phyloP scores from a whole-genome alignment of 2,888 invertebrate genomes.

The Orthosia cruda region DNA sequence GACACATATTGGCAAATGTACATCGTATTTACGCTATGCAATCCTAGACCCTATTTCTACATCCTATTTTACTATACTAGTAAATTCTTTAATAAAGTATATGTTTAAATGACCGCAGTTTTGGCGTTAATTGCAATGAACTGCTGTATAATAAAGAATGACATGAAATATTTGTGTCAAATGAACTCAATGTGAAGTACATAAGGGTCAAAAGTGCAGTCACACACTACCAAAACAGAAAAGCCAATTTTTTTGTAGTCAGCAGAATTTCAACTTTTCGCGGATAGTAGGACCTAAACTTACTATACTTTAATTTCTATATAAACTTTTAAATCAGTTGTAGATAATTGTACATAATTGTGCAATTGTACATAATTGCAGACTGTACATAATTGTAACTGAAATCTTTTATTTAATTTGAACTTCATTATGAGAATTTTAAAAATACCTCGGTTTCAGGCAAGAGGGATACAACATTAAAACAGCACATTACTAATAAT shows the following conservation, averaged over 20 bases:
- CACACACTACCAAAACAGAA: no score
- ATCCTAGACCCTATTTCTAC: background rate
- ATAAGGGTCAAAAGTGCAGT: no score
- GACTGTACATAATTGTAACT: background rate
- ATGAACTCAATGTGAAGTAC: no score
- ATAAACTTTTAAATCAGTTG: no score
- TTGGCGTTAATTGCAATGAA: background rate
- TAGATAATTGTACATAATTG: no score
- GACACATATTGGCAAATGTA: background rate
- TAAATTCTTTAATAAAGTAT: background rate
- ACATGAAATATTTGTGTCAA: background rate
- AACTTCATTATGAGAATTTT: constrained; percentile 21
- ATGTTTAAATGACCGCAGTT: no score
- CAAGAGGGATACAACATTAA: constrained; percentile 15
- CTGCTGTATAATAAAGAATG: background rate
- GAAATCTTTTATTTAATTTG: background rate
- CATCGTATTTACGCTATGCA: background rate
- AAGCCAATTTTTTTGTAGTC: no score
- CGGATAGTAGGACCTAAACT: no score
- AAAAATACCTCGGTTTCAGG: background rate
- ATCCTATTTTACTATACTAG: background rate
- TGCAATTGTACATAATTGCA: no score
- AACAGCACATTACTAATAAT: constrained; percentile 31
- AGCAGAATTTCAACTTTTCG: no score
- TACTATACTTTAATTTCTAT: no score